Evolutionary conservation across 2,888 invertebrate genomes (phyloP).

Genomic region (Drosophila percnosoma): DNA sequence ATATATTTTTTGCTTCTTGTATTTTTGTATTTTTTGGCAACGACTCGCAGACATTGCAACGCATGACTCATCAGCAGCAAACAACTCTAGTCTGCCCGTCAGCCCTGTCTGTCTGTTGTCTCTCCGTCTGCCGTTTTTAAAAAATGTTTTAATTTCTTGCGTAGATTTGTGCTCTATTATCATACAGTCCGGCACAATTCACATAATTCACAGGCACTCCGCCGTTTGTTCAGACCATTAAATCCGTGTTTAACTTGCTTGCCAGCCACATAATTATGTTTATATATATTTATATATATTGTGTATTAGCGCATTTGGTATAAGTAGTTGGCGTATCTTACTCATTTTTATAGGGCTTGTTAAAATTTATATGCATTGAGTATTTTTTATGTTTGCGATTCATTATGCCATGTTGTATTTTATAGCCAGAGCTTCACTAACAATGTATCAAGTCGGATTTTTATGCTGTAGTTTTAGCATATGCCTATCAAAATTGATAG

Average conservation of each 20-base stretch:
- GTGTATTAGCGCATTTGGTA: slow-evolving; percentile 24
- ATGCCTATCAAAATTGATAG: slow-evolving; percentile 70
- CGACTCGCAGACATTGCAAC: slow-evolving; percentile 42
- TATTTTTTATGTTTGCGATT: slow-evolving; percentile 51
- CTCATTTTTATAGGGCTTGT: slow-evolving; percentile 49
- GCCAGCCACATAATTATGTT: slow-evolving; percentile 63
- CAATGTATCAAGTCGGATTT: slow-evolving; percentile 37
- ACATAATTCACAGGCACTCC: slow-evolving; percentile 57
- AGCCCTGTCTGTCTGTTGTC: slow-evolving; percentile 37
- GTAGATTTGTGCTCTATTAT: slow-evolving; percentile 37
- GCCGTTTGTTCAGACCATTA: slow-evolving; percentile 49
- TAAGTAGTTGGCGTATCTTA: slow-evolving; percentile 24
- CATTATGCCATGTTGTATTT: slow-evolving; percentile 45
- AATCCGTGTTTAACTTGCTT: slow-evolving; percentile 59
- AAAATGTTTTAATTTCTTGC: slow-evolving; percentile 70
- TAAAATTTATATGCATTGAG: slow-evolving; percentile 70
- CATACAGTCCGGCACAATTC: slow-evolving; percentile 43
- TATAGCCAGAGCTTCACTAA: slow-evolving; percentile 34
- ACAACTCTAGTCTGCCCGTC: slow-evolving; percentile 20
- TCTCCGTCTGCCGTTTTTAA: slow-evolving; percentile 11
- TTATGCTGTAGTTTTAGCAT: slow-evolving; percentile 44
- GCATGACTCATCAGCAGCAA: slow-evolving; percentile 61
- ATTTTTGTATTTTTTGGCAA: slow-evolving; percentile 52
- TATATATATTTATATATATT: slow-evolving; percentile 20
- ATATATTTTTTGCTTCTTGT: slow-evolving; percentile 1